A percentile compares a stretch with the other conserved stretches of the same genome.
Conservation (phyloP, 2,888 invertebrate species). For the Metopia argyrocephala region DNA sequence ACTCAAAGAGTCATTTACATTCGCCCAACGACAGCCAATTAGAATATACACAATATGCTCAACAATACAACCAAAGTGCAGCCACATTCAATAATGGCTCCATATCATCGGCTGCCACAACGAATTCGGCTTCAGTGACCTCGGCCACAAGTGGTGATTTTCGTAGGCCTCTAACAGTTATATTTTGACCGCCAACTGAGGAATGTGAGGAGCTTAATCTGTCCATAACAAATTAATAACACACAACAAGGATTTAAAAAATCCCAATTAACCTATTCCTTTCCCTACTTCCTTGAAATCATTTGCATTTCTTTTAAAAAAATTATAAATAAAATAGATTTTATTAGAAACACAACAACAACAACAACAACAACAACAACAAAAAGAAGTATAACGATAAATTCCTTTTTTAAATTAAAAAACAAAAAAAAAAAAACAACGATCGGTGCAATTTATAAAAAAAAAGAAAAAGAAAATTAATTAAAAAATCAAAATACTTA, state of each 20-base stretch:
- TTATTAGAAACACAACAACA: not conserved
- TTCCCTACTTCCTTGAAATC: not conserved
- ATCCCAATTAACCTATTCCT: not conserved
- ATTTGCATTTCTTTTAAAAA: not conserved
- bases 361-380: not conserved
- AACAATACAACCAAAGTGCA: conserved; percentile 72
- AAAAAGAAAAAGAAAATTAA: conserved; percentile 45
- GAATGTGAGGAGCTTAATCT: conserved; percentile 75
- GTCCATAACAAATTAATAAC: conserved; percentile 73
- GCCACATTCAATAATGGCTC: conserved; percentile 55
- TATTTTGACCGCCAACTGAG: conserved; percentile 78
- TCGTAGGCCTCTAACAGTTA: conserved; percentile 78
- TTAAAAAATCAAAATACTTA: conserved; percentile 57
- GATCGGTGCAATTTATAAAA: conserved; percentile 74
- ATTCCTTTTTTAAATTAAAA: not conserved
- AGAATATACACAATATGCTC: conserved; percentile 76
- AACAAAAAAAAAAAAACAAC: conserved; percentile 67
- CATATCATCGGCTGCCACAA: conserved; percentile 33
- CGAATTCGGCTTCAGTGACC: conserved; percentile 46
- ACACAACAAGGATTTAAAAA: not conserved
- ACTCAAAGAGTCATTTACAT: conserved; percentile 75
- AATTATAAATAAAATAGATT: not conserved
- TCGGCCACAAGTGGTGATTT: conserved; percentile 74
- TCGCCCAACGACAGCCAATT: conserved; percentile 76
- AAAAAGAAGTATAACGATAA: not conserved